Evolutionary conservation across 2,113 vertebrate genomes (phyloP), one percentile per base, ranked within the genome.

Genomic region (Murina feae): DNA sequence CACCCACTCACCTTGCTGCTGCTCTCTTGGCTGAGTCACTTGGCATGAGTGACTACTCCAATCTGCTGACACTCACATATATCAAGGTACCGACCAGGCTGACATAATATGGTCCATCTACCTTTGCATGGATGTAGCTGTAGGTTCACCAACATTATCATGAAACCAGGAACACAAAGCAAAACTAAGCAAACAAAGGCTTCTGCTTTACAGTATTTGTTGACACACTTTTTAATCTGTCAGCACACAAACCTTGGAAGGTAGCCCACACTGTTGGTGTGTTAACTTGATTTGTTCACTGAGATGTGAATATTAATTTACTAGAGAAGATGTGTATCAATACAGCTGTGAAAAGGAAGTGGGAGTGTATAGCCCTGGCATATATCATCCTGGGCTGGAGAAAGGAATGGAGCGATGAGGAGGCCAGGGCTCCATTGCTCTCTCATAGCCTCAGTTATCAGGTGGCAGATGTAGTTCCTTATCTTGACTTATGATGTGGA

Each of bases 201-300:
- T 83, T 84, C 80, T 87, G 87, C 76, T 47, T 69, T 28, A 79
- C 65, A 89, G 30, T 91, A 81, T 96, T 96, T 96, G 95, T 96
- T 90, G 96, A 96, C 93, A 96, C 4, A 87, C 95, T 96, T 97
- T 93, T 83, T 94, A 91, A 95, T 96, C 96, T 94, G 90, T 95
- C 84, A 85, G 92, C 86, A 95, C 91, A 87, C 80, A 85, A 76
- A 87, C 23, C 75, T 88, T 95, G 93, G 97, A 96, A 94, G 90
- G 74, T 94, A 89, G 91, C 95, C 94, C 94, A 94, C 0, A 1
- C 55, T 60, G 60, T 65, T 6, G 6, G 47, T 2, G 2, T 32
- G 66, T 78, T 81, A 80, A 86, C 82, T 83, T 92, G 89, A 83
- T 96, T 91, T 94, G 87, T 81, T 96, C 89, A 76, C 58, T 49